phyloP scores from a whole-genome alignment of 2,113 vertebrate genomes.

The Ctenodactylus gundi region DNA sequence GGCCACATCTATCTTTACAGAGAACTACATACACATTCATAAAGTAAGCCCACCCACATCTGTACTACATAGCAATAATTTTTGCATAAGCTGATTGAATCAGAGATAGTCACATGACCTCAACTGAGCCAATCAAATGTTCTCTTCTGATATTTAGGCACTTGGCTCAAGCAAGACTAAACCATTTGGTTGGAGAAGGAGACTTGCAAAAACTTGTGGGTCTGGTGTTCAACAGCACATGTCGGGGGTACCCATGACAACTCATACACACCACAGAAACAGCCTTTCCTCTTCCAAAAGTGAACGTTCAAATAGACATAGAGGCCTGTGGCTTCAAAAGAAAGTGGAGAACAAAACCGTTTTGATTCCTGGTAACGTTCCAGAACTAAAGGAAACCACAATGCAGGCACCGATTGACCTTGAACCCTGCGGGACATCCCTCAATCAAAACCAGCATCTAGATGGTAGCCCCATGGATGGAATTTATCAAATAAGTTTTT shows the following conservation, averaged over 20 bases:
- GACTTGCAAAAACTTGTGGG: neutral
- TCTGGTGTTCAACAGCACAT: neutral
- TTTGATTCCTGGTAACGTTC: neutral
- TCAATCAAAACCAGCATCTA: neutral
- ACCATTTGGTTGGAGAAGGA: neutral
- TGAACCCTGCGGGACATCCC: neutral
- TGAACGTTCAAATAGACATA: neutral
- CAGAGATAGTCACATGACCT: neutral
- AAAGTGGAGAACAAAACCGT: neutral
- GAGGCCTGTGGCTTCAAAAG: neutral
- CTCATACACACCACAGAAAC: neutral
- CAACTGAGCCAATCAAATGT: neutral
- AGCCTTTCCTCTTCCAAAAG: neutral
- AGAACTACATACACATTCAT: neutral
- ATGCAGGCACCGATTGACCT: too few species aligned
- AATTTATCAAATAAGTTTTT: neutral
- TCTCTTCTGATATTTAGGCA: neutral
- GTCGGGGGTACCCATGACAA: neutral
- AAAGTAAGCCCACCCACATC: neutral
- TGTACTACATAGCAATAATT: fast-evolving
- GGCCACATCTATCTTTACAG: neutral
- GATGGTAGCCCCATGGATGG: neutral
- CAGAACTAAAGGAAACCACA: neutral
- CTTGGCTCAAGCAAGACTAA: neutral
- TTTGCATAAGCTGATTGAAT: neutral